Percentiles rank a stretch among this genome's conserved stretches.
Conservation (phyloP, 30 jellyfish, hydroid and myxozoan genomes). For the Hydractinia echinata region DNA sequence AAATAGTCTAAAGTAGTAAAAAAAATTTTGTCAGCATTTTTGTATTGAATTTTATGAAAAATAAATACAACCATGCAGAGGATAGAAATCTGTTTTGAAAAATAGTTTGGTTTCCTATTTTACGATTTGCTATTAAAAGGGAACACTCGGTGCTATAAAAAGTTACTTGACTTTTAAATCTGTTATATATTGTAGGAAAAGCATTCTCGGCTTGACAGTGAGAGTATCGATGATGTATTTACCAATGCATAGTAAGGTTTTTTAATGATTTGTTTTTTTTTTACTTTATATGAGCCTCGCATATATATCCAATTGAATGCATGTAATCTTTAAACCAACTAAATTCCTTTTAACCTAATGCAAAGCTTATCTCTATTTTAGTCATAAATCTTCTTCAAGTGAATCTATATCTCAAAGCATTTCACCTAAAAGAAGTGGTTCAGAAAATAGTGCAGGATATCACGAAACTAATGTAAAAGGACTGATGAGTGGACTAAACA, state of each 20-base stretch:
- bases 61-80: no score
- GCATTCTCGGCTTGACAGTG: conserved; percentile 13
- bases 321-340: not conserved
- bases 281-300: no score
- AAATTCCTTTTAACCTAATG: not conserved
- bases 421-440: not conserved
- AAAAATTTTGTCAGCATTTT: no score
- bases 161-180: no score
- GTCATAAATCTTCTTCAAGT: conserved; percentile 13
- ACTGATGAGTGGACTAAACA: not conserved
- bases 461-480: not conserved
- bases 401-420: not conserved
- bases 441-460: not conserved
- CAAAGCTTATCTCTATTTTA: not conserved
- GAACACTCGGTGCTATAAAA: no score
- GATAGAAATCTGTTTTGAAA: no score
- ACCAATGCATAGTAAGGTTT: conserved; percentile 5
- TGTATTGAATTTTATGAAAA: no score
- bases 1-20: no score
- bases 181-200: conserved; percentile 3
- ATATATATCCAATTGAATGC: not conserved
- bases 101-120: no score
- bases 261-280: no score
- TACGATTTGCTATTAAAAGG: no score
- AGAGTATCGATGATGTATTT: conserved; percentile 4